Evolutionary conservation across 2,113 vertebrate species (phyloP), one percentile per base, ranked within the genome.

Genomic region (Ageneiosus marmoratus): DNA sequence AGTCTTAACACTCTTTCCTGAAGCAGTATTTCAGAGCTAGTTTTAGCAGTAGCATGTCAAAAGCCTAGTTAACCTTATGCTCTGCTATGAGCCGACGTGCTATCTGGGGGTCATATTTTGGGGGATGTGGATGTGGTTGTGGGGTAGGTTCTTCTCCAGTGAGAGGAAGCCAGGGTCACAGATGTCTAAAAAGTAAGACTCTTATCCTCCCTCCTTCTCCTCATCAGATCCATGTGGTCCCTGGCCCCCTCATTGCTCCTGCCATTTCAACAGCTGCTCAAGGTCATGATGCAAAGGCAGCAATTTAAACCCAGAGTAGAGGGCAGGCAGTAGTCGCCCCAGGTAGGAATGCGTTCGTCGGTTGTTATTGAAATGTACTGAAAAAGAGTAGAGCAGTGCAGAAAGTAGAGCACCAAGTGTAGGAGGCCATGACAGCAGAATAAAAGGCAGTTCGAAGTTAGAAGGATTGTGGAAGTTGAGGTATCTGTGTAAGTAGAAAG

Each of bases 211-310:
- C 81, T 60, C 55, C 60, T 51, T 53, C 50, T 41, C 22, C 41
- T 75, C 24, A 41, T 41, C 20, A 55, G 8, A 55, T 55, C 50
- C 51, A 37, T 55, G 73, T 37, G 50, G 50, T 76, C 73, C 50
- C 32, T 13, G 55, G 34, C 56, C 18, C 50, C 4, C 8, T 41
- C 48, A 69, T n/a, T 53, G 16, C 46, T 51, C 56, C 53, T 11
- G 15, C 27, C 50, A 34, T 62, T 44, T 84, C 70, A 27, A 79
- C 81, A 44, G 41, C 67, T 69, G 79, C 85, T 73, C 89, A 91
- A 89, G 90, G 90, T 93, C 88, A 85, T 51, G 62, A 87, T 70
- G 65, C 56, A 60, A 46, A 80, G 10, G 48, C 27, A 79, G 83
- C 77, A 83, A 86, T 86, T 83, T 29, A 87, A 87, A 70, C 84